Evolutionary conservation across 2,888 invertebrate species (phyloP), one percentile per base, ranked within the genome.

Genomic region (Lochmaea capreae): DNA sequence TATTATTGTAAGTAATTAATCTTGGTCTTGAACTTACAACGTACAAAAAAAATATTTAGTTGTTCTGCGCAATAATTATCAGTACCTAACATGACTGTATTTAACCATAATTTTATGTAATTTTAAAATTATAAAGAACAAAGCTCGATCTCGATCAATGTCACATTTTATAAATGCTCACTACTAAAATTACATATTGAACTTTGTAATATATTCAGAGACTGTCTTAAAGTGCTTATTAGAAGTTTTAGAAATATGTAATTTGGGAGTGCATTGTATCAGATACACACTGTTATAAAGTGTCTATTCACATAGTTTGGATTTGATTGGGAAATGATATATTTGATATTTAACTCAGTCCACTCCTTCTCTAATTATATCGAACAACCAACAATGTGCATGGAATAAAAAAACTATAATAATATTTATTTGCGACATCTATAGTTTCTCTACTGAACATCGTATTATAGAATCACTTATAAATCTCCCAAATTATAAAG

Each of bases 121-220:
- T 18, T 39, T 42, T 39, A 63, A 63, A 63, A 63, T 22, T 63
- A 63, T 16, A 63, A 16, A 16, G 62, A 63, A 63, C 62, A 63
- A 63, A 63, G 43, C 39, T 42, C 62, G 43, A 42, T 39, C 42
- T 62, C 16, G 42, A 62, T 62, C 69, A 62, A 63, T 70, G 57
- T 63, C 62, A 63, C 43, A 16, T 43, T n/a, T 39, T 16, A 42
- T 43, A 16, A 63, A n/a, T 63, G 18, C 1, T 63, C 62, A 3
- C 18, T 43, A 18, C 61, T 5, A 57, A 70, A 63, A 70, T 70
- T 70, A 70, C 33, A 70, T 8, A 52, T 54, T 54, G 18, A 70
- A 39, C 33, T 54, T 49, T 62, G 52, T 14, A 54, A 69, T 69
- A 69, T 49, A 69, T 67, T 57, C 67, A 39, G 16, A 42, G 33